Evolutionary conservation across 2,797 vertebrate species (phyloP).

Genomic region (Mormyrops attenuatus): DNA sequence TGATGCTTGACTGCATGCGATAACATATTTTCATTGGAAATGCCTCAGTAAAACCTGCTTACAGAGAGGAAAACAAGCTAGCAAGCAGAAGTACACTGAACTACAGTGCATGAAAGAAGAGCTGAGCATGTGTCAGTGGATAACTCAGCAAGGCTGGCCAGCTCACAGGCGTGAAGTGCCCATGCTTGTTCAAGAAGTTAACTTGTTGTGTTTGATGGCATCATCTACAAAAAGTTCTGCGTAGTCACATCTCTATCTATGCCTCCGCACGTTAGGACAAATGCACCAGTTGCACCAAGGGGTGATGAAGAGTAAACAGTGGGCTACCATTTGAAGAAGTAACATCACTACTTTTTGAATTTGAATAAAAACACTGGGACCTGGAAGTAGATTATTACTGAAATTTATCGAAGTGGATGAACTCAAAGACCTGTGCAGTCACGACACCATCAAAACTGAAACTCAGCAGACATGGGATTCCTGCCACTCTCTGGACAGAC

Average conservation of each 20-base stretch:
- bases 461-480: not conserved
- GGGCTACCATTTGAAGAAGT: no score
- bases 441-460: not conserved
- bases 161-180: not conserved
- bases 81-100: not conserved
- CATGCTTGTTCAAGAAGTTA: not conserved
- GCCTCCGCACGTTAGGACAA: not conserved
- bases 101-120: not conserved
- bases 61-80: not conserved
- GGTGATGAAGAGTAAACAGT: not conserved
- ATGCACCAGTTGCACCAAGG: not conserved
- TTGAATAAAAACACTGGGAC: no score
- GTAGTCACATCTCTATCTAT: not conserved
- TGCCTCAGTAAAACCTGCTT: no score
- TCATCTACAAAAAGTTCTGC: not conserved
- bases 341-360: no score
- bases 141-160: not conserved
- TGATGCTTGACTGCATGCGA: no score
- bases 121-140: not conserved
- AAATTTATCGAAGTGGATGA: no score
- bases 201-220: not conserved
- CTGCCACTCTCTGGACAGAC: not conserved
- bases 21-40: no score
- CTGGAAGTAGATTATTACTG: no score
- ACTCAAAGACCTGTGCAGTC: no score